Conservation (phyloP, 2,113 vertebrate species). For the Gopherus flavomarginatus region DNA sequence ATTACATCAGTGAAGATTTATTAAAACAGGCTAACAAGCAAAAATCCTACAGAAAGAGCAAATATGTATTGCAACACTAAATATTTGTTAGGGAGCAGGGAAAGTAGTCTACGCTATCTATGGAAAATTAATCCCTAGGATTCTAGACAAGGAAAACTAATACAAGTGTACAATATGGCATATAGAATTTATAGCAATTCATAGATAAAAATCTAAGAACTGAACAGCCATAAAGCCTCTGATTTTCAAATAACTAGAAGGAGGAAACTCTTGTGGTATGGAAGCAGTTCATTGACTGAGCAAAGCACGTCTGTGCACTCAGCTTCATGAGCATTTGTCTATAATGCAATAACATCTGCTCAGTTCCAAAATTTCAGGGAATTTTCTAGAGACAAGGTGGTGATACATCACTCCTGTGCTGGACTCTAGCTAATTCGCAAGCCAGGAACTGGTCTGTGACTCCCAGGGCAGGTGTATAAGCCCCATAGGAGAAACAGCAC, state of each 20-base stretch:
- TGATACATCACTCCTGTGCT: not conserved
- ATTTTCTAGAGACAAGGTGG: not conserved
- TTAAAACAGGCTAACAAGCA: conserved; percentile 22
- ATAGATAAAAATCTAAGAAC: conserved; percentile 15
- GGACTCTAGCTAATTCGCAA: not conserved
- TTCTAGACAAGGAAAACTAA: not conserved
- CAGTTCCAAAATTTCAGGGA: not conserved
- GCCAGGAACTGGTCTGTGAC: not conserved
- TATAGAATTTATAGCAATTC: conserved; percentile 25
- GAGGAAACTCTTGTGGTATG: not conserved
- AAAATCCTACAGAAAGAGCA: not conserved
- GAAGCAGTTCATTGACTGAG: not conserved
- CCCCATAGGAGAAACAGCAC: not conserved
- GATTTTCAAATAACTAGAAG: conserved; percentile 13
- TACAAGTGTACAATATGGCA: conserved; percentile 7
- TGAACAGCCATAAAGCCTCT: conserved; percentile 14
- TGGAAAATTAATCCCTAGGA: conserved; percentile 18
- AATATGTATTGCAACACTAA: not conserved
- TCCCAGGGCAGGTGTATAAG: not conserved
- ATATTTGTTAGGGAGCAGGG: conserved; percentile 32
- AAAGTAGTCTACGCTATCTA: not conserved
- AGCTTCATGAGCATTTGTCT: not conserved
- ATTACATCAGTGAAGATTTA: conserved; percentile 21
- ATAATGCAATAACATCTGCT: not conserved
- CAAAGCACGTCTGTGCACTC: not conserved